Conservation (phyloP, 2,888 invertebrate genomes). For the Spisula subtruncata region DNA sequence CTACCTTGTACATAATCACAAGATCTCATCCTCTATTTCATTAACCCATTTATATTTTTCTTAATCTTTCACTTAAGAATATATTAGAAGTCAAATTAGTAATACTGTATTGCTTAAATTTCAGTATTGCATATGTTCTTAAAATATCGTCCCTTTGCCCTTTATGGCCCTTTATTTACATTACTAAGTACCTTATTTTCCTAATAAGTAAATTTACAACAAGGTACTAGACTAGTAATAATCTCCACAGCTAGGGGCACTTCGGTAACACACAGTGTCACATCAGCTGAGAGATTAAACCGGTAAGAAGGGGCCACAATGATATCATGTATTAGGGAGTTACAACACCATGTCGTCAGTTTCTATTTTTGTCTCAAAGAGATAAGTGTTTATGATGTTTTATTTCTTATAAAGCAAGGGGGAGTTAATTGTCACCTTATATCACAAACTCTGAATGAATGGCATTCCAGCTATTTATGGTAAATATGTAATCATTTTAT, state of each 20-base stretch:
- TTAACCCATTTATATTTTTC: not conserved
- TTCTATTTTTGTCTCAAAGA: conserved; percentile 33
- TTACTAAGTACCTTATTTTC: not conserved
- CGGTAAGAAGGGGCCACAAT: not conserved
- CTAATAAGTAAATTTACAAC: not conserved
- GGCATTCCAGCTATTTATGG: conserved; percentile 1
- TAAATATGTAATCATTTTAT: not conserved
- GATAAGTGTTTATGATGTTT: too few relatives aligned
- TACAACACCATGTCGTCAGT: conserved; percentile 31
- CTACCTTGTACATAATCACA: not conserved
- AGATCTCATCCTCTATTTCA: not conserved
- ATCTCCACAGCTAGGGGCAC: not conserved
- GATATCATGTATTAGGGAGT: conserved; percentile 20
- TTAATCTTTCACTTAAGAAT: not conserved
- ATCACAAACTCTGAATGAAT: conserved; percentile 21
- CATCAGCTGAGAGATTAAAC: not conserved
- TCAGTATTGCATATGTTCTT: not conserved
- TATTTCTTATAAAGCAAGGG: too few relatives aligned
- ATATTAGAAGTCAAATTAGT: not conserved
- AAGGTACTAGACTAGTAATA: not conserved
- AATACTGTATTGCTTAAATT: not conserved
- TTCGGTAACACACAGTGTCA: not conserved
- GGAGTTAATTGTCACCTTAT: too few relatives aligned
- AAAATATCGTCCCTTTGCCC: not conserved
- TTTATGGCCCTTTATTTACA: not conserved